Evolutionary conservation across 1,140 invertebrate genomes (phyloP).

Genomic region (Drosophila suzukii): DNA sequence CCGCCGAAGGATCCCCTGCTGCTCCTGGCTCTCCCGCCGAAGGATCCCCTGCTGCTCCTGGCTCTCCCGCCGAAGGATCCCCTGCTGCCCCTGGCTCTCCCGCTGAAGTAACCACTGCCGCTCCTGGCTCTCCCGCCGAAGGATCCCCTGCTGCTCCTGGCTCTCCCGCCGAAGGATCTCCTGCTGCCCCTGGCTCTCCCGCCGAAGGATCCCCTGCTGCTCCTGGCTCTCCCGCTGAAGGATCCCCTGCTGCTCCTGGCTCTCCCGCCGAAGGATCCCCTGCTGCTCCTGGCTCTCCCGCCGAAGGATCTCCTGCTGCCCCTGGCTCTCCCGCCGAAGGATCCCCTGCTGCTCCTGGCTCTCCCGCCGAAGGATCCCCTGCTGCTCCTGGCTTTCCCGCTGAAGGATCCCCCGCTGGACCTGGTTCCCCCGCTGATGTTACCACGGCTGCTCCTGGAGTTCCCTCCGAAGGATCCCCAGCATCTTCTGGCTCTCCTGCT

Average conservation of each 20-base stretch:
- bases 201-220: not conserved
- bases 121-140: too few species aligned
- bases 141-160: not conserved
- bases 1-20: constrained; percentile 3
- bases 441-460: constrained; percentile 20
- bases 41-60: constrained; percentile 9
- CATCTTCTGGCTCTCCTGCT: constrained; percentile 25
- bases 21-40: constrained; percentile 19
- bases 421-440: constrained; percentile 3
- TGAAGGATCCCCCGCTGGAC: not conserved
- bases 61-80: not conserved
- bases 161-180: not conserved
- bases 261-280: constrained; percentile 8
- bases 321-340: constrained; percentile 13
- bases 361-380: constrained; percentile 1
- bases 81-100: constrained; percentile 11
- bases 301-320: not conserved
- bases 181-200: constrained; percentile 14
- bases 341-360: constrained; percentile 1
- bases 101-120: not conserved
- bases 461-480: constrained; percentile 1
- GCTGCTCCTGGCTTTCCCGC: constrained; percentile 9
- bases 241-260: constrained; percentile 1
- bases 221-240: constrained; percentile 7
- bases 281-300: constrained; percentile 22